Percentiles rank a stretch among this genome's conserved stretches.
Evolutionary conservation across 2,888 invertebrate genomes (phyloP).

Genomic region (Drosophila pegasa): DNA sequence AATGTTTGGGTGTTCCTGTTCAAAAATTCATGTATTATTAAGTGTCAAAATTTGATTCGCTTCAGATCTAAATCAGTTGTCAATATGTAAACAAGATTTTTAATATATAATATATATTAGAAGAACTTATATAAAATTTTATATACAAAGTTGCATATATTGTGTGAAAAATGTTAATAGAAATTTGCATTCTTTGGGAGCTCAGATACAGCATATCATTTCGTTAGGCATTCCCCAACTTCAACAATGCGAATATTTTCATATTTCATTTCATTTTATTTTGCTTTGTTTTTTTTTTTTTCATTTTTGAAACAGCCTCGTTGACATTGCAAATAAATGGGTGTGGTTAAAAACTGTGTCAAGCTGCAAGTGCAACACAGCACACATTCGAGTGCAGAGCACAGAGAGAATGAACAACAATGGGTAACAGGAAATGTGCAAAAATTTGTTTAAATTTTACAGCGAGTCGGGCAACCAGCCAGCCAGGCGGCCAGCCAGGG

Average conservation of each 20-base stretch:
- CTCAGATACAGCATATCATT: neutral
- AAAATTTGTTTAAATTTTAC: slow-evolving; percentile 77
- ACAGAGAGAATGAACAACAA: slow-evolving; percentile 27
- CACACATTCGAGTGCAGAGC: slow-evolving; percentile 15
- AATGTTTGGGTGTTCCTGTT: too few species aligned
- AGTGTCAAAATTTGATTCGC: too few species aligned
- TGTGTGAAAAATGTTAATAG: too few species aligned
- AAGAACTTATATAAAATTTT: too few species aligned
- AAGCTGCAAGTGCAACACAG: slow-evolving; percentile 69
- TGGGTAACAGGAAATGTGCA: slow-evolving; percentile 63
- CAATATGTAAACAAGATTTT: too few species aligned
- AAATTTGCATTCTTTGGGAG: too few species aligned
- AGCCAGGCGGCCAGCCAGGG: slow-evolving; percentile 10
- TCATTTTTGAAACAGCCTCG: slow-evolving; percentile 38
- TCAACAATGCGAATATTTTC: slow-evolving; percentile 2
- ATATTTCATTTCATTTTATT: neutral
- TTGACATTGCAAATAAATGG: slow-evolving; percentile 79
- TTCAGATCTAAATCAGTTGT: too few species aligned
- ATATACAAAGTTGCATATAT: too few species aligned
- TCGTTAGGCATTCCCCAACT: neutral
- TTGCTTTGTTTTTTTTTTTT: slow-evolving; percentile 9
- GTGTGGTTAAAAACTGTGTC: slow-evolving; percentile 76
- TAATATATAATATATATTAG: too few species aligned
- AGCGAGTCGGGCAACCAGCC: slow-evolving; percentile 15
- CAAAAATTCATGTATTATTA: too few species aligned